A percentile compares a stretch with the other conserved stretches of the same genome.
Conservation (phyloP, 2,113 vertebrate genomes). For the Sinosuthora webbiana region DNA sequence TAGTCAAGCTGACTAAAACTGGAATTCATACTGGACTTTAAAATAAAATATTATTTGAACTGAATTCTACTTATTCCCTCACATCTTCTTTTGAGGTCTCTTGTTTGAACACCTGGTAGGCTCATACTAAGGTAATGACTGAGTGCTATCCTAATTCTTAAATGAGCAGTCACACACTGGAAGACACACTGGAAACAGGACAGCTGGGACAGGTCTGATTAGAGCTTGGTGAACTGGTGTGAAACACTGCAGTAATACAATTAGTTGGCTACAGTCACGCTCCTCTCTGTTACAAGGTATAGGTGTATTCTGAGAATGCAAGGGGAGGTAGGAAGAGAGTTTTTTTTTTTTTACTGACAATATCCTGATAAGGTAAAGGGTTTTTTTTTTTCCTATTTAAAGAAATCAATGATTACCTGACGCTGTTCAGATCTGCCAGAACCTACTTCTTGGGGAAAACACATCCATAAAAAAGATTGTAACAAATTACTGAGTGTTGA, state of each 20-base stretch:
- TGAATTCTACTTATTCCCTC: neutral
- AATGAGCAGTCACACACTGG: neutral
- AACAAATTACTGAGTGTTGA: neutral
- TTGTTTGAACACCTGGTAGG: neutral
- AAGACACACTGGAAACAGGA: neutral
- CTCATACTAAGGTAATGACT: neutral
- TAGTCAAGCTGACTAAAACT: neutral
- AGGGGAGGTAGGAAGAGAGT: neutral
- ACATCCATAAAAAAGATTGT: neutral
- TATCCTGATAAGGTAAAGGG: neutral
- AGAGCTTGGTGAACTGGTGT: neutral
- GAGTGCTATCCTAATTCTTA: neutral
- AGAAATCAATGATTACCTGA: neutral
- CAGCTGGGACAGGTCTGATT: neutral
- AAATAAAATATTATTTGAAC: neutral
- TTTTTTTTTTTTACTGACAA: neutral
- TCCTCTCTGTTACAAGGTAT: neutral
- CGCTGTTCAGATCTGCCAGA: neutral
- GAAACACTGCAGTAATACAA: neutral
- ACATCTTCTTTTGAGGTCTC: neutral
- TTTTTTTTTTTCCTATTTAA: neutral
- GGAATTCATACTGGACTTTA: neutral
- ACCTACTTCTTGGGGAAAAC: neutral
- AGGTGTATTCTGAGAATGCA: neutral
- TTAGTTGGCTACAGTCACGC: accelerated